These are phyloP conservation scores for Meda fulgida DNA, from an alignment of 2,797 vertebrate genomes.

Conservation along the genomic window DNA sequence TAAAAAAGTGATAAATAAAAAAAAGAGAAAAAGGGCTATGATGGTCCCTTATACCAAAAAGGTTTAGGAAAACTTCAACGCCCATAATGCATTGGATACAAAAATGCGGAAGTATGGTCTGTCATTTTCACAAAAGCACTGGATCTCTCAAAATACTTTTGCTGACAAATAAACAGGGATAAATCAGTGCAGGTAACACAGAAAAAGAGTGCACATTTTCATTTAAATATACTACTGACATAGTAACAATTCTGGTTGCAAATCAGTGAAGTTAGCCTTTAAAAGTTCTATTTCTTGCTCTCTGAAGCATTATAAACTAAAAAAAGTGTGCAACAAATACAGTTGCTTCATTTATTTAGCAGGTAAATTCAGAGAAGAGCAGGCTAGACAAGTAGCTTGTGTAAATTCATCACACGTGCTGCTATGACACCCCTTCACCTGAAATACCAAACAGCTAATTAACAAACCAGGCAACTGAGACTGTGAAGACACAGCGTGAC, in stretches of 20 bases:
- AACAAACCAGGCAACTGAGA: slow-evolving; percentile 30
- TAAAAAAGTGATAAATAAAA: neutral
- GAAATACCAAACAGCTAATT: slow-evolving; percentile 55
- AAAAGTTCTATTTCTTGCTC: neutral
- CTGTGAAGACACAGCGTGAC: slow-evolving; percentile 23
- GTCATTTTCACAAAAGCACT: neutral
- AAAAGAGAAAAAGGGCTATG: neutral
- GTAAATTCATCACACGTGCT: slow-evolving; percentile 14
- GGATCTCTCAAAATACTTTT: neutral
- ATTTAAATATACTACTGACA: neutral
- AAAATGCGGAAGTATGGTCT: neutral
- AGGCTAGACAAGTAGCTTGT: neutral
- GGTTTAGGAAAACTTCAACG: neutral
- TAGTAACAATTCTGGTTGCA: neutral
- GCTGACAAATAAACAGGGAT: neutral
- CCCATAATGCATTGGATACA: neutral
- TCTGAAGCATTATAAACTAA: neutral
- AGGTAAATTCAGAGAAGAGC: neutral
- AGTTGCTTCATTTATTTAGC: neutral
- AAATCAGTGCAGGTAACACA: neutral
- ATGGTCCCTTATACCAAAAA: neutral
- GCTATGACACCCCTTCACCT: slow-evolving; percentile 33
- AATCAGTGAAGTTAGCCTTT: neutral
- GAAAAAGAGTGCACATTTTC: neutral
- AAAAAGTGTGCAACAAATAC: neutral